Evolutionary conservation across 2,888 invertebrate species (phyloP), one percentile per base, ranked within the genome.

Genomic region (Leptopilina myrica): DNA sequence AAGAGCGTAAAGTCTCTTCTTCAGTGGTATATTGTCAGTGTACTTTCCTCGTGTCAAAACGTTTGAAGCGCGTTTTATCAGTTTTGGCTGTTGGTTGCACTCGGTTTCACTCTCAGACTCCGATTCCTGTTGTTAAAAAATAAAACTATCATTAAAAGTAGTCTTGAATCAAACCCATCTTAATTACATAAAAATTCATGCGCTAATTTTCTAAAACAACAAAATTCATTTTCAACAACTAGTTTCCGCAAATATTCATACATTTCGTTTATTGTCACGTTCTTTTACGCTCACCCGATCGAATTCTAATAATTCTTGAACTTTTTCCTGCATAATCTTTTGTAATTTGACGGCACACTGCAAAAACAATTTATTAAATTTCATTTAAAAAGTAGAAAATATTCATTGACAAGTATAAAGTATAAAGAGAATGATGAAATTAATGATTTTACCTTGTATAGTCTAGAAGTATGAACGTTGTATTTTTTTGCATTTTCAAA

Each of bases 401-500:
- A 53, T 53, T 64, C 64, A 78, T 65, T 73, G 46, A 0, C 7
- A 73, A 53, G 20, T 20, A n/a, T n/a, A n/a, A 1, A 20, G 20
- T 20, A n/a, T n/a, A 33, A 56, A 59, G 12, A 3, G 26, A 59
- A 7, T 64, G 26, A 81, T 33, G 40, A 56, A 20, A n/a, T 43
- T 7, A 20, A 20, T 43, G 5, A 56, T n/a, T 59, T 59, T 92
- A 95, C 96, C 92, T 96, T 96, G 90, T 97, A 97, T 14, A 97
- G 93, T 86, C 95, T 94, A 64, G 97, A 97, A 64, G 95, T 95
- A 75, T 95, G 94, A 66, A 96, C 93, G 92, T 97, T 98, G 90
- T 98, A 98, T 87, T 96, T 95, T 90, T 96, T 97, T 12, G 99
- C 99, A 92, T 99, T 99, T 90, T 98, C 98, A 91, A 99, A 97